These are phyloP conservation scores for Bubalus kerabau DNA, from an alignment of 2,113 vertebrate genomes.

Conservation along the genomic window DNA sequence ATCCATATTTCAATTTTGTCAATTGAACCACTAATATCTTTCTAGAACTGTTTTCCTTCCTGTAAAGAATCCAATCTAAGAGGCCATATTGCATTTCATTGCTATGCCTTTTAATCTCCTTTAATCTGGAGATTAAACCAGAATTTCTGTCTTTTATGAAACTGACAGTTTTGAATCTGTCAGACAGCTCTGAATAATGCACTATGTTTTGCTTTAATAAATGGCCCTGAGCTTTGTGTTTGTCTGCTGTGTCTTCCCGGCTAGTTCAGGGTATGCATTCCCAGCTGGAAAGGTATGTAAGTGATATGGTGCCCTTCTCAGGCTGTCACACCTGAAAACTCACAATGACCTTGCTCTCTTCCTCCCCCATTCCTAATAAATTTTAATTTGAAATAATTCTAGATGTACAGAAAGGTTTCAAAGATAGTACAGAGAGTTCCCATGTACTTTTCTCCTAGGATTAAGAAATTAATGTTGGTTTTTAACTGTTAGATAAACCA, in stretches of 20 bases:
- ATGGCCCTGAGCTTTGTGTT: not conserved
- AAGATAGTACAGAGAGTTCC: not conserved
- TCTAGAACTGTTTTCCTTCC: not conserved
- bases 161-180: not conserved
- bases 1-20: not conserved
- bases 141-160: not conserved
- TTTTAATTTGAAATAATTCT: not conserved
- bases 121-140: not conserved
- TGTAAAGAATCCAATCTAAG: not conserved
- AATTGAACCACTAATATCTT: not conserved
- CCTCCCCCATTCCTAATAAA: not conserved
- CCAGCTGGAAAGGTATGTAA: not conserved
- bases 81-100: not conserved
- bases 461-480: not conserved
- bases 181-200: not conserved
- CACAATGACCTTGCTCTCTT: fast-evolving
- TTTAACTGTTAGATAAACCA: not conserved
- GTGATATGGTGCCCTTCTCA: not conserved
- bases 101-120: not conserved
- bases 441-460: not conserved
- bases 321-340: not conserved
- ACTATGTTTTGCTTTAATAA: not conserved
- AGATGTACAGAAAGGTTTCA: not conserved
- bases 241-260: not conserved
- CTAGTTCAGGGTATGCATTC: not conserved